Conservation (phyloP, 2,113 vertebrate species). For the Notarius lentiginosus region DNA sequence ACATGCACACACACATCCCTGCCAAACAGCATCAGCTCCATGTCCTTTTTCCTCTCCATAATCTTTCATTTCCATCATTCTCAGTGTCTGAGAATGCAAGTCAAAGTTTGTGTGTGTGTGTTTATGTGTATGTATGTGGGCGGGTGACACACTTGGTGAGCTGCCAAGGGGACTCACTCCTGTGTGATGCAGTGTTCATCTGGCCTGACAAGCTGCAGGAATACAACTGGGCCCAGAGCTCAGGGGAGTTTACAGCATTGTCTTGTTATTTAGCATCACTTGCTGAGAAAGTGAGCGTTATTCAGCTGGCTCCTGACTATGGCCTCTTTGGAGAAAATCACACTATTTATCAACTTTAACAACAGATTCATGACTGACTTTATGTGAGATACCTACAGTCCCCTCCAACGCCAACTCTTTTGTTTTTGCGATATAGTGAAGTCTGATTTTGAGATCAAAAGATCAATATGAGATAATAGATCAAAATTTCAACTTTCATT, state of each 20-base stretch:
- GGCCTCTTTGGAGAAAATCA: not conserved
- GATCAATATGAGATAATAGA: not conserved
- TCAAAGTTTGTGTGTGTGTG: constrained; percentile 8
- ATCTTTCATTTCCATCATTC: constrained; percentile 55
- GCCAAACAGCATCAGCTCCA: constrained; percentile 49
- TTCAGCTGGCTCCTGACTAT: not conserved
- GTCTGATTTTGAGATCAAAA: not conserved
- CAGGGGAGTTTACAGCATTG: not conserved
- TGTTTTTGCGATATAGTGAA: not conserved
- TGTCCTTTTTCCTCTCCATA: constrained; percentile 57
- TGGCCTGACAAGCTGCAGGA: constrained; percentile 51
- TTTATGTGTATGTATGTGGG: constrained; percentile 15
- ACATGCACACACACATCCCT: constrained; percentile 47
- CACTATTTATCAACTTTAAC: constrained; percentile 11
- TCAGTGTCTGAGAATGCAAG: constrained; percentile 67
- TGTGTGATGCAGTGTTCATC: constrained; percentile 58
- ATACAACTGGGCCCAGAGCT: constrained; percentile 39
- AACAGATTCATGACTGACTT: not conserved
- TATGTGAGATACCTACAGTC: not conserved
- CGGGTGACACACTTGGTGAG: constrained; percentile 63
- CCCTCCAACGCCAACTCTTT: not conserved
- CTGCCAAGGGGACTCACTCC: constrained; percentile 65
- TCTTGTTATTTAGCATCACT: not conserved
- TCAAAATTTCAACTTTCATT: not conserved
- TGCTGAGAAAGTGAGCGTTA: not conserved